Conservation (phyloP, 2,797 vertebrate genomes). For the Lagocephalus sceleratus region DNA sequence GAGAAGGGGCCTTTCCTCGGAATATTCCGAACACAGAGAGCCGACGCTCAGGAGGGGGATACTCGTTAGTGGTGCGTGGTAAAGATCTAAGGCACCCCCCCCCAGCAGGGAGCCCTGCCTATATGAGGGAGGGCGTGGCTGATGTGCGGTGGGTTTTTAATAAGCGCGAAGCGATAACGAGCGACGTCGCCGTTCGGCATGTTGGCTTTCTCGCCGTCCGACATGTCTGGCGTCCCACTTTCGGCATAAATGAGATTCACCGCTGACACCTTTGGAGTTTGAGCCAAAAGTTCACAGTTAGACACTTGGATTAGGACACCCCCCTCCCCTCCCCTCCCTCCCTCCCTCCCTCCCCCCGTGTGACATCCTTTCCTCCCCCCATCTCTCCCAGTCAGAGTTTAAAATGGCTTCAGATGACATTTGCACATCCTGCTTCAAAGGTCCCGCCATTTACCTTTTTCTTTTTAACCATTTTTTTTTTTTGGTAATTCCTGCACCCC, state of each 20-base stretch:
- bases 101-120: constrained; percentile 36
- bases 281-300: no score
- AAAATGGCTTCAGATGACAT: constrained; percentile 44
- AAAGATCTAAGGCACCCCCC: constrained; percentile 40
- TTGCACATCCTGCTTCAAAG: constrained; percentile 26
- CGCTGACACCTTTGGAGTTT: no score
- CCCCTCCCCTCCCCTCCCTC: no score
- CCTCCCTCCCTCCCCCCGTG: no score
- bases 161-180: constrained; percentile 36
- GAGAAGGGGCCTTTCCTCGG: no score
- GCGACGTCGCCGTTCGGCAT: constrained; percentile 21
- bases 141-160: constrained; percentile 33
- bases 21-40: constrained; percentile 41
- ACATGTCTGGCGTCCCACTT: neutral
- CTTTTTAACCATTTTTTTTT: constrained; percentile 37
- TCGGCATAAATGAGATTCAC: neutral
- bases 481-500: constrained; percentile 28
- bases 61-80: constrained; percentile 44
- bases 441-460: constrained; percentile 38
- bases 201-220: constrained; percentile 9
- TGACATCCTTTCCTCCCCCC: no score
- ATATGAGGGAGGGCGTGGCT: constrained; percentile 50
- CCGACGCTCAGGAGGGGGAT: constrained; percentile 46
- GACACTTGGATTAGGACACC: no score
- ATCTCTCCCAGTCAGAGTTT: no score